phyloP scores from a whole-genome alignment of 2,888 invertebrate species.

The Zonitis immaculata region DNA sequence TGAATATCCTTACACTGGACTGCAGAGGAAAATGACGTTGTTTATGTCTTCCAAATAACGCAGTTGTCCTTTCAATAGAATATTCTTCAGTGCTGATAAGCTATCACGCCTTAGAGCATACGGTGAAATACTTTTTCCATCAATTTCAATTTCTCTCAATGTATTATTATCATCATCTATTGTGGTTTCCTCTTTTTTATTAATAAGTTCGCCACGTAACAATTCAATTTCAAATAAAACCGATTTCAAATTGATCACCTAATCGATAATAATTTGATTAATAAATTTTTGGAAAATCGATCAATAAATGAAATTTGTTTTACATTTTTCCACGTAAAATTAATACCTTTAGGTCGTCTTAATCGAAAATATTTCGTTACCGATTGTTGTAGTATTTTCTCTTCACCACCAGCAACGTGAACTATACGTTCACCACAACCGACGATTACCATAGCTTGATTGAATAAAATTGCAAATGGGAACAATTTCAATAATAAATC shows the following conservation, averaged over 20 bases:
- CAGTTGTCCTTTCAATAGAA: slow-evolving; percentile 83
- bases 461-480: slow-evolving; percentile 81
- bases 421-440: slow-evolving; percentile 75
- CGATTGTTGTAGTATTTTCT: slow-evolving; percentile 59
- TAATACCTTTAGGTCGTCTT: slow-evolving; percentile 73
- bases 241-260: slow-evolving; percentile 74
- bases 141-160: slow-evolving; percentile 34
- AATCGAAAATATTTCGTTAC: slow-evolving; percentile 70
- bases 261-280: no score
- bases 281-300: no score
- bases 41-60: slow-evolving; percentile 74
- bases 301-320: no score
- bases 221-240: slow-evolving; percentile 84
- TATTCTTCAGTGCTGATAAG: slow-evolving; percentile 61
- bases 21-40: slow-evolving; percentile 78
- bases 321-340: slow-evolving; percentile 82
- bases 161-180: slow-evolving; percentile 15
- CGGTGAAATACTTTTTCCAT: slow-evolving; percentile 42
- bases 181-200: slow-evolving; percentile 10
- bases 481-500: slow-evolving; percentile 73
- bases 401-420: slow-evolving; percentile 57
- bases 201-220: slow-evolving; percentile 49
- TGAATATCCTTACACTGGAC: slow-evolving; percentile 85
- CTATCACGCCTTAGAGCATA: slow-evolving; percentile 44
- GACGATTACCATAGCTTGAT: slow-evolving; percentile 68